phyloP scores from a whole-genome alignment of 2,888 invertebrate genomes.

The Anoplius nigerrimus region DNA sequence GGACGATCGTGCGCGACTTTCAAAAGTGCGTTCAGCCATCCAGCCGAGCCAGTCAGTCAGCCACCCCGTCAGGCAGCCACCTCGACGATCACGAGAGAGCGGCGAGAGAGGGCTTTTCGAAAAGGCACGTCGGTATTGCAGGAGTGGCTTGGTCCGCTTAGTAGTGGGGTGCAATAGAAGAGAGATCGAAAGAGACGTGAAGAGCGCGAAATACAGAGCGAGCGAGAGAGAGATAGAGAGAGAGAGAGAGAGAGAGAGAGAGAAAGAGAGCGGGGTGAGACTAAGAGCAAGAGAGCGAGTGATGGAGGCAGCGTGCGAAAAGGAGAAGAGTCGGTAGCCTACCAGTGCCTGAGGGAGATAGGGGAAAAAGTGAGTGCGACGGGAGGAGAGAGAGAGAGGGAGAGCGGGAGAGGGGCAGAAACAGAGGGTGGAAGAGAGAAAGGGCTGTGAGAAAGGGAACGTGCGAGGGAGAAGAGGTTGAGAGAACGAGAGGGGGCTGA shows the following conservation, averaged over 20 bases:
- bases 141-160: slow-evolving; percentile 48
- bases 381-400: slow-evolving; percentile 40
- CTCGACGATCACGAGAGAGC: slow-evolving; percentile 44
- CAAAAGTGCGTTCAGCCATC: slow-evolving; percentile 20
- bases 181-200: neutral
- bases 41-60: slow-evolving; percentile 40
- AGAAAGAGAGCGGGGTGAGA: neutral
- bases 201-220: slow-evolving; percentile 20
- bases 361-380: neutral
- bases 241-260: slow-evolving; percentile 20
- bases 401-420: slow-evolving; percentile 35
- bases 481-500: slow-evolving; percentile 19
- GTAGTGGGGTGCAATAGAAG: slow-evolving; percentile 34
- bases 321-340: no score
- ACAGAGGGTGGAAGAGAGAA: slow-evolving; percentile 24
- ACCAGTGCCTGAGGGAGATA: slow-evolving; percentile 12
- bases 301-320: neutral
- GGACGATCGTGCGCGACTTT: slow-evolving; percentile 48
- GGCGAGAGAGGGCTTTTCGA: slow-evolving; percentile 50
- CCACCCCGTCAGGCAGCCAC: slow-evolving; percentile 30
- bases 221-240: slow-evolving; percentile 25
- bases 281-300: neutral
- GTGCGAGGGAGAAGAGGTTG: slow-evolving; percentile 13
- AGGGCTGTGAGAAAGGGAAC: slow-evolving; percentile 14
- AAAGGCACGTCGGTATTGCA: slow-evolving; percentile 50